Conservation (phyloP, 2,888 invertebrate genomes). For the Cistogaster globosa region DNA sequence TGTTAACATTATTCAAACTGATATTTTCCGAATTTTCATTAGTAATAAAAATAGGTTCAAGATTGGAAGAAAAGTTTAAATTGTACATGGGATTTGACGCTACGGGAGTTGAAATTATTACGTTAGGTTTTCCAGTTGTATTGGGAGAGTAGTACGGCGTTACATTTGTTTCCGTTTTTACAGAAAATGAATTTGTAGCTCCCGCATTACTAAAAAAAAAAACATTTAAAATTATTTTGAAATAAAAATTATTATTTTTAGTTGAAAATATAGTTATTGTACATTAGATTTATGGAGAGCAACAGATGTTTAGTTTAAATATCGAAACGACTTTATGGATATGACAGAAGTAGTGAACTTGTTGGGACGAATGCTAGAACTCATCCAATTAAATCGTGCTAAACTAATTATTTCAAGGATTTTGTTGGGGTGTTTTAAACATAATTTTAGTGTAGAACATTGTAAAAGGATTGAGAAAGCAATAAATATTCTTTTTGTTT, state of each 20-base stretch:
- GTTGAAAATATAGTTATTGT: too few relatives aligned
- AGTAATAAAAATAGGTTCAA: constrained; percentile 74
- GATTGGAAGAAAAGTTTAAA: constrained; percentile 70
- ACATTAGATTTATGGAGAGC: too few relatives aligned
- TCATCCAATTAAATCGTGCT: too few relatives aligned
- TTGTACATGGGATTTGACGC: constrained; percentile 10
- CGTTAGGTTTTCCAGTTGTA: constrained; percentile 19
- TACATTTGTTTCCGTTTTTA: constrained; percentile 27
- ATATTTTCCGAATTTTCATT: constrained; percentile 69
- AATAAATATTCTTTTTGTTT: too few relatives aligned
- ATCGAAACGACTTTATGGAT: too few relatives aligned
- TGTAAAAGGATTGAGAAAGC: too few relatives aligned
- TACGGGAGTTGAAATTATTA: constrained; percentile 36
- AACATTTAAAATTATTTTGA: not conserved
- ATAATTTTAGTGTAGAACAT: too few relatives aligned
- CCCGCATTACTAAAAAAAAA: constrained; percentile 40
- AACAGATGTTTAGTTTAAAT: too few relatives aligned
- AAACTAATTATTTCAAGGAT: too few relatives aligned
- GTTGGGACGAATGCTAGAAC: too few relatives aligned
- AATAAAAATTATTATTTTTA: not conserved
- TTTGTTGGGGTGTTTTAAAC: too few relatives aligned
- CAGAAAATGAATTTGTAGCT: constrained; percentile 6
- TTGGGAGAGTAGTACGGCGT: constrained; percentile 6
- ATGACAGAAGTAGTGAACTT: too few relatives aligned
- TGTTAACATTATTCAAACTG: not conserved